A percentile compares a stretch with the other conserved stretches of the same genome.
These are phyloP conservation scores for Fukomys damarensis DNA, from an alignment of 2,113 vertebrate species.

Conservation along the genomic window DNA sequence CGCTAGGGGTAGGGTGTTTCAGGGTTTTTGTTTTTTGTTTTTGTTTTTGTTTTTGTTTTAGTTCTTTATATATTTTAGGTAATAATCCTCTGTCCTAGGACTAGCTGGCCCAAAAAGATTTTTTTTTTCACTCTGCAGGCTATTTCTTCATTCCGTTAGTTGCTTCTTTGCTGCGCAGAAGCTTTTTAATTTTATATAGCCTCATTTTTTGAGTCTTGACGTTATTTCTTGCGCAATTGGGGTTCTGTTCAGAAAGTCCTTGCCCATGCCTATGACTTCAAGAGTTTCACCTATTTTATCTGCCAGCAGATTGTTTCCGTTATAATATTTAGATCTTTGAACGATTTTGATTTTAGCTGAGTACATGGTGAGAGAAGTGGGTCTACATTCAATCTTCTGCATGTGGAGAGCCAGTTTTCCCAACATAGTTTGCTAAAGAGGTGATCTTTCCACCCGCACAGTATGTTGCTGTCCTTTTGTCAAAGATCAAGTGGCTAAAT, in stretches of 20 bases:
- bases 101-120: neutral
- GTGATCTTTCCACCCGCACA: neutral
- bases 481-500: neutral
- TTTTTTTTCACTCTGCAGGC: neutral
- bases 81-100: neutral
- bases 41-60: too few species aligned
- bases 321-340: neutral
- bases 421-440: neutral
- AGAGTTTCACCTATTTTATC: neutral
- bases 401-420: neutral
- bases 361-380: neutral
- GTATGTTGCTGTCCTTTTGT: neutral
- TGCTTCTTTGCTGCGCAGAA: neutral
- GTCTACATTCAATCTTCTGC: neutral
- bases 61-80: neutral
- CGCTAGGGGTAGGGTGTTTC: too few species aligned
- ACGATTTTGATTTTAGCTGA: neutral
- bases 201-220: neutral
- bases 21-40: too few species aligned
- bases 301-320: neutral
- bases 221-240: neutral
- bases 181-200: neutral
- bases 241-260: neutral
- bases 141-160: neutral
- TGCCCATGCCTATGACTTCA: neutral